A percentile compares a stretch with the other conserved stretches of the same genome.
Evolutionary conservation across 2,113 vertebrate genomes (phyloP).

Genomic region (Cavia aperea): DNA sequence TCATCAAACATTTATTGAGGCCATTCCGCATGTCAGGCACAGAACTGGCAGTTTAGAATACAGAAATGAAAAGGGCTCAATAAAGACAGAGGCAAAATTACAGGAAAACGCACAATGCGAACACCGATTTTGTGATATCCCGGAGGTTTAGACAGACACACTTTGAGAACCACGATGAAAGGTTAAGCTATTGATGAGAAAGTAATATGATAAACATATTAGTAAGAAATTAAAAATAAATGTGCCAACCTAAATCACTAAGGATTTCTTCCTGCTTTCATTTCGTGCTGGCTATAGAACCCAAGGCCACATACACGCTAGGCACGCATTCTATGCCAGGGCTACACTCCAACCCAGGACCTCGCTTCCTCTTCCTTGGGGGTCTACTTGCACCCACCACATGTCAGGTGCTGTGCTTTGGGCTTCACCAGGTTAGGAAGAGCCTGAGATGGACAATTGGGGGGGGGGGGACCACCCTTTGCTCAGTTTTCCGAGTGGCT

Average conservation of each 20-base stretch:
- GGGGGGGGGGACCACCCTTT: background rate
- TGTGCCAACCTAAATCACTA: background rate
- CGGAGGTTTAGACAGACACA: background rate
- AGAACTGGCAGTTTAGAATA: background rate
- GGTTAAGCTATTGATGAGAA: background rate
- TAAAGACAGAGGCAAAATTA: background rate
- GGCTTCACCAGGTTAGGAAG: background rate
- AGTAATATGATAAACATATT: background rate
- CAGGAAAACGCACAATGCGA: background rate
- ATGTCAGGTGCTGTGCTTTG: background rate
- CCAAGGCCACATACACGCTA: background rate
- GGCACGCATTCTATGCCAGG: background rate
- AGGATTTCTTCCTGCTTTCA: background rate
- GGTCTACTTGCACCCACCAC: background rate
- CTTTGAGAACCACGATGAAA: background rate
- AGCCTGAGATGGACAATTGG: fast-evolving
- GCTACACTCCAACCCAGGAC: background rate
- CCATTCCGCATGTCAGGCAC: background rate
- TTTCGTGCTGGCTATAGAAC: background rate
- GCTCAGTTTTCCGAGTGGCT: background rate
- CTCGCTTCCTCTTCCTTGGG: background rate
- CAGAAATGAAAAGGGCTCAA: background rate
- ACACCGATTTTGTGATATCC: background rate
- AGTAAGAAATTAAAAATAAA: background rate
- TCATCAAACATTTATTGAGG: background rate